Conservation (phyloP, 2,888 invertebrate genomes). For the Lucinisca nassula region DNA sequence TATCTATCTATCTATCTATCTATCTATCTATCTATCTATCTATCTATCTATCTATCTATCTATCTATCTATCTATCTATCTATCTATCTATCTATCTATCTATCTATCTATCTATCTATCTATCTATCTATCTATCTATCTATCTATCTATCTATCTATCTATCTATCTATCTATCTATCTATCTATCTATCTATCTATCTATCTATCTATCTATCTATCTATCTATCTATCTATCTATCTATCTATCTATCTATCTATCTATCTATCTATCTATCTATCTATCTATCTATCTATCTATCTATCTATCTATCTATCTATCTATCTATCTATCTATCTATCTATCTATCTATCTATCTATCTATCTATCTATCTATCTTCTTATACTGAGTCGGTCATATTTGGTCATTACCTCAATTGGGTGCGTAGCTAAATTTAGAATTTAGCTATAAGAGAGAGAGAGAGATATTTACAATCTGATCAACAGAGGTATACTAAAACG, state of each 20-base stretch:
- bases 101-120: background rate
- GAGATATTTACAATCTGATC: no score
- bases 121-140: background rate
- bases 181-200: background rate
- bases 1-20: background rate
- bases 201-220: background rate
- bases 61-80: background rate
- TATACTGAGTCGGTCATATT: no score
- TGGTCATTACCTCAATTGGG: no score
- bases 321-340: background rate
- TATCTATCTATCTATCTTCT: background rate
- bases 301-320: background rate
- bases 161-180: background rate
- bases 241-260: background rate
- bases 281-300: background rate
- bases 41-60: background rate
- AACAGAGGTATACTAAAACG: no score
- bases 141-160: background rate
- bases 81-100: background rate
- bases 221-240: background rate
- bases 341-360: background rate
- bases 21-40: background rate
- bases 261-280: background rate
- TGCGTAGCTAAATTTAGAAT: no score
- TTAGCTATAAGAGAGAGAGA: no score